These are phyloP conservation scores for Eugnorisma glareosa DNA, from an alignment of 2,888 invertebrate genomes.

Conservation along the genomic window DNA sequence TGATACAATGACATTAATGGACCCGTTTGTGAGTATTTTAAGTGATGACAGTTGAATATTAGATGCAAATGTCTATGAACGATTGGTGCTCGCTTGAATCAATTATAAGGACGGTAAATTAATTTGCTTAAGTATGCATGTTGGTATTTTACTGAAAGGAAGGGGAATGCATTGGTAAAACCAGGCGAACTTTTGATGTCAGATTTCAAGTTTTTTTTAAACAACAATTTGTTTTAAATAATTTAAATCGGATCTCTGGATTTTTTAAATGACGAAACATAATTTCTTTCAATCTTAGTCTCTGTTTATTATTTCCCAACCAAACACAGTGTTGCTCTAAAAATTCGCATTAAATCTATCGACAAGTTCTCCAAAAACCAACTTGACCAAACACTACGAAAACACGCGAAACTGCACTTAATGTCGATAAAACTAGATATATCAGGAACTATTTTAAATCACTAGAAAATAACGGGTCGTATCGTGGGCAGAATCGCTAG, in stretches of 20 bases:
- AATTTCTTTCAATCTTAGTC: too few relatives aligned
- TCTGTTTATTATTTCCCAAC: too few relatives aligned
- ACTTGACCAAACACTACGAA: constrained; percentile 38
- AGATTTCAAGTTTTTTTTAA: background rate
- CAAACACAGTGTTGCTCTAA: background rate
- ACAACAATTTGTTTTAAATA: background rate
- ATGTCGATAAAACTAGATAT: constrained; percentile 77
- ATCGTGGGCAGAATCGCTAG: constrained; percentile 78
- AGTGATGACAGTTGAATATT: constrained; percentile 31
- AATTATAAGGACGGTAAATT: background rate
- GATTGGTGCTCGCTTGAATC: background rate
- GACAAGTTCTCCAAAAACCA: constrained; percentile 16
- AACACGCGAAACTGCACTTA: constrained; percentile 85
- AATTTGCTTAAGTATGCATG: background rate
- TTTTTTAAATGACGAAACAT: background rate
- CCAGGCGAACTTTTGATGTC: background rate
- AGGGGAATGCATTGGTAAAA: background rate
- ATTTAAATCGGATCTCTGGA: background rate
- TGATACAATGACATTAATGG: constrained; percentile 52
- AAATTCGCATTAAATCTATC: constrained; percentile 23
- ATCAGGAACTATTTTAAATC: constrained; percentile 83
- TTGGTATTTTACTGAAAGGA: background rate
- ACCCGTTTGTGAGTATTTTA: constrained; percentile 40
- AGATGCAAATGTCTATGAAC: too few relatives aligned
- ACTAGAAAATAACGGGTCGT: constrained; percentile 74